Evolutionary conservation across 2,797 vertebrate species (phyloP).

Genomic region (Gambelia wislizenii): DNA sequence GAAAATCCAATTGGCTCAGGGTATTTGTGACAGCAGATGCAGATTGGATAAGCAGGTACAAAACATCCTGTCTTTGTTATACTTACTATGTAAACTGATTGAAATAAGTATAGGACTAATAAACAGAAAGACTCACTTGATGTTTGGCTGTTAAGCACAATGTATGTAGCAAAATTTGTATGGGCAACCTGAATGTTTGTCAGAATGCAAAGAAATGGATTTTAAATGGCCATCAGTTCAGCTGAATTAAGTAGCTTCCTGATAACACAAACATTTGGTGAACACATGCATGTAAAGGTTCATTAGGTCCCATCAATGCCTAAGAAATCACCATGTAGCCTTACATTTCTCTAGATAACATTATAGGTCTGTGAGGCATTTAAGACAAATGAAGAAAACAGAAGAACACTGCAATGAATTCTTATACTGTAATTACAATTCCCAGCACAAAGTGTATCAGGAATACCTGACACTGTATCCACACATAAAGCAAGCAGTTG

Average conservation of each 20-base stretch:
- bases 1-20: slow-evolving; percentile 40
- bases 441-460: no score
- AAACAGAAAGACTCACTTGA: slow-evolving; percentile 33
- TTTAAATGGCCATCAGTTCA: slow-evolving; percentile 50
- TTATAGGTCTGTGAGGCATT: slow-evolving; percentile 6
- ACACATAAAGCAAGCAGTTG: not conserved
- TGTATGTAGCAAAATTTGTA: slow-evolving; percentile 55
- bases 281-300: slow-evolving; percentile 32
- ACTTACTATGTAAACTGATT: slow-evolving; percentile 49
- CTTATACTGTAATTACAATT: not conserved
- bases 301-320: slow-evolving; percentile 65
- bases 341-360: slow-evolving; percentile 26
- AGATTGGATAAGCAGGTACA: slow-evolving; percentile 51
- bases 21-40: not conserved
- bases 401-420: fast-evolving
- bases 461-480: not conserved
- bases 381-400: not conserved
- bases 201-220: slow-evolving; percentile 55
- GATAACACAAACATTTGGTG: slow-evolving; percentile 32
- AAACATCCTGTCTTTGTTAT: slow-evolving; percentile 55
- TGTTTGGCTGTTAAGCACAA: slow-evolving; percentile 6
- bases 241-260: slow-evolving; percentile 54
- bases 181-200: slow-evolving; percentile 47
- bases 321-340: slow-evolving; percentile 50
- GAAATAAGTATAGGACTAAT: slow-evolving; percentile 47